Conservation (phyloP, 1,140 invertebrate genomes). For the Sycophila sp. region DNA sequence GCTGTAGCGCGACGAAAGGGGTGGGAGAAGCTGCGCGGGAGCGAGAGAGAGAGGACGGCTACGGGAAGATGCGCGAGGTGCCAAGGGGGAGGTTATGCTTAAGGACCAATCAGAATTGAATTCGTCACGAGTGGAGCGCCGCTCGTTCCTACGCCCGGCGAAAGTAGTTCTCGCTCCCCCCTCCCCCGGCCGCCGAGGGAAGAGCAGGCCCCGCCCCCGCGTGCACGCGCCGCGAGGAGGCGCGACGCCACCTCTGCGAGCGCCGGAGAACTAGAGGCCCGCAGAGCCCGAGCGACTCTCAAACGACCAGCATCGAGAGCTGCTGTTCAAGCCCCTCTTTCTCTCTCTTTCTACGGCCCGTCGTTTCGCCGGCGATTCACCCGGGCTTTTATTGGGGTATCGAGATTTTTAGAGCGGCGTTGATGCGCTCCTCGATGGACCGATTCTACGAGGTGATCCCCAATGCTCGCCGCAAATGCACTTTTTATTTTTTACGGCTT, state of each 20-base stretch:
- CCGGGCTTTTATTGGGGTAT: too few species aligned
- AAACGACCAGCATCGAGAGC: slow-evolving; percentile 65
- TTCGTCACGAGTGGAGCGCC: slow-evolving; percentile 63
- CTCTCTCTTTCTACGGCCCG: not conserved
- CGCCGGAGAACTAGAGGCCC: slow-evolving; percentile 50
- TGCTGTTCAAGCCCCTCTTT: not conserved
- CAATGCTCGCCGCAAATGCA: too few species aligned
- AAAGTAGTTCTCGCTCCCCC: slow-evolving; percentile 55
- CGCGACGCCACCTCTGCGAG: slow-evolving; percentile 60
- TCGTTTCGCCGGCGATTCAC: not conserved
- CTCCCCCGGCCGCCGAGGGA: not conserved
- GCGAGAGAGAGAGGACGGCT: slow-evolving; percentile 29
- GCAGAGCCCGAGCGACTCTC: slow-evolving; percentile 64
- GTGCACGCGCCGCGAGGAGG: slow-evolving; percentile 38
- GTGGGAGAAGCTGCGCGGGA: slow-evolving; percentile 26
- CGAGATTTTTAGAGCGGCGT: too few species aligned
- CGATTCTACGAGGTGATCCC: too few species aligned
- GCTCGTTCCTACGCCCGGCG: slow-evolving; percentile 53
- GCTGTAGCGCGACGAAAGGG: slow-evolving; percentile 16
- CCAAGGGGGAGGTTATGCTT: slow-evolving; percentile 62
- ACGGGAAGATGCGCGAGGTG: slow-evolving; percentile 46
- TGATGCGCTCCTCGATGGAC: too few species aligned
- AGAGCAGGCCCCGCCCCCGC: slow-evolving; percentile 22
- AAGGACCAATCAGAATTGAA: slow-evolving; percentile 68
- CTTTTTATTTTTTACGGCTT: not conserved